A percentile compares a stretch with the other conserved stretches of the same genome.
These are phyloP conservation scores for Sinocyclocheilus anophthalmus DNA, from an alignment of 2,113 vertebrate species.

Conservation along the genomic window DNA sequence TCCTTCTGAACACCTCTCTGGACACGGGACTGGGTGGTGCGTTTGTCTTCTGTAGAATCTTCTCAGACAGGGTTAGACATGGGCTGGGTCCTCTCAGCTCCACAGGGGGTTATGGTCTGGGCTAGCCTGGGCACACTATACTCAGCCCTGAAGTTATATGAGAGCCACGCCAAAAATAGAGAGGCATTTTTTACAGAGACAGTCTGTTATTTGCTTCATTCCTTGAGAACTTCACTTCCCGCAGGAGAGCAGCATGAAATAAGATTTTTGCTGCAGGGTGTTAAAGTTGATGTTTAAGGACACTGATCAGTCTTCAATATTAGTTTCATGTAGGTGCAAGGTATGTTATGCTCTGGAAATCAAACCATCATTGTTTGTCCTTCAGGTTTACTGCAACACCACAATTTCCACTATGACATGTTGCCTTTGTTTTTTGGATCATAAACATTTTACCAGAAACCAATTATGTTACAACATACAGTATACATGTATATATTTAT, in stretches of 20 bases:
- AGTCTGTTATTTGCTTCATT: constrained; percentile 26
- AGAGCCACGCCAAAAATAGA: constrained; percentile 52
- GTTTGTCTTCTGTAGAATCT: not conserved
- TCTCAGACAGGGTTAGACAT: constrained; percentile 1
- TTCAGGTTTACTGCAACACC: not conserved
- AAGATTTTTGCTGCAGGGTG: constrained; percentile 12
- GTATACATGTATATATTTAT: not conserved
- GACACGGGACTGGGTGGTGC: not conserved
- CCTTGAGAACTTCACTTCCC: not conserved
- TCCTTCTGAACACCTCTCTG: not conserved
- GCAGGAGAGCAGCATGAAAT: constrained; percentile 29
- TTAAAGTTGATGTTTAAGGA: not conserved
- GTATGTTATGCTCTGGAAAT: not conserved
- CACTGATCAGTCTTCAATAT: not conserved
- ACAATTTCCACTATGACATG: not conserved
- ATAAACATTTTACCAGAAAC: not conserved
- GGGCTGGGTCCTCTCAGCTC: constrained; percentile 37
- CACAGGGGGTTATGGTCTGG: constrained; percentile 13
- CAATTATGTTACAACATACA: not conserved
- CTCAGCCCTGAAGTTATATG: constrained; percentile 23
- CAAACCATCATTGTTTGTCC: not conserved
- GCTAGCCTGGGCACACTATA: constrained; percentile 29
- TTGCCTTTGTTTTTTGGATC: not conserved
- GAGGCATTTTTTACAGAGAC: not conserved
- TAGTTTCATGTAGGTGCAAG: not conserved